Evolutionary conservation across 2,113 vertebrate genomes (phyloP).

Genomic region (Entosphenus tridentatus): DNA sequence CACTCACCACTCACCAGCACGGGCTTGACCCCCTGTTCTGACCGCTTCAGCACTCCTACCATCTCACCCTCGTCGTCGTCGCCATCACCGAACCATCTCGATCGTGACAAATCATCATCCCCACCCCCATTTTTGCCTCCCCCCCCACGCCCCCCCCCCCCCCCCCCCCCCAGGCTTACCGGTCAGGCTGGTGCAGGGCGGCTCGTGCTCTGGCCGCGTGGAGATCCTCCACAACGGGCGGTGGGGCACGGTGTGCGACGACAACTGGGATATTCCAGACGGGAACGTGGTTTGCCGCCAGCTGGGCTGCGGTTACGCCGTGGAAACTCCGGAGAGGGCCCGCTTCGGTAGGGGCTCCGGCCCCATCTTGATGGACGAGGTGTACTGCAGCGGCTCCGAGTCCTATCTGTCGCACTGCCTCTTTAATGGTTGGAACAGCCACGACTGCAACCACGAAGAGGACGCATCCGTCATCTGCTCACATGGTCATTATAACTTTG

Average conservation of each 20-base stretch:
- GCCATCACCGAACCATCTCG: too few species aligned
- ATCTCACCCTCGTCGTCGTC: too few species aligned
- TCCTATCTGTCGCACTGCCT: background rate
- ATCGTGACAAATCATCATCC: too few species aligned
- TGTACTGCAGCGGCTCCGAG: background rate
- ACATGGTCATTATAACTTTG: too few species aligned
- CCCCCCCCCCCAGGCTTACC: background rate
- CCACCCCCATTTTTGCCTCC: too few species aligned
- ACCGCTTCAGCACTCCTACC: too few species aligned
- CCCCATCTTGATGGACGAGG: background rate
- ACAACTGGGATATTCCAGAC: background rate
- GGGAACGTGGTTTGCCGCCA: background rate
- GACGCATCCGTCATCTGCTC: background rate
- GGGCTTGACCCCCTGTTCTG: too few species aligned
- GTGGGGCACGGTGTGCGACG: background rate
- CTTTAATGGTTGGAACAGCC: background rate
- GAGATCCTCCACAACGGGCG: background rate
- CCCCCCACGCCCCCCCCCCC: too few species aligned
- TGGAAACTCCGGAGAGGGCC: background rate
- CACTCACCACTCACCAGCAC: too few species aligned
- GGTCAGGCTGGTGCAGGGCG: background rate
- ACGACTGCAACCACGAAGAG: background rate
- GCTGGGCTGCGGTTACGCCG: background rate
- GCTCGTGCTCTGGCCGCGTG: background rate
- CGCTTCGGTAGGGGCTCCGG: background rate